A percentile compares a stretch with the other conserved stretches of the same genome.
phyloP scores from a whole-genome alignment of 2,797 vertebrate genomes.

The Lepus oiostolus region DNA sequence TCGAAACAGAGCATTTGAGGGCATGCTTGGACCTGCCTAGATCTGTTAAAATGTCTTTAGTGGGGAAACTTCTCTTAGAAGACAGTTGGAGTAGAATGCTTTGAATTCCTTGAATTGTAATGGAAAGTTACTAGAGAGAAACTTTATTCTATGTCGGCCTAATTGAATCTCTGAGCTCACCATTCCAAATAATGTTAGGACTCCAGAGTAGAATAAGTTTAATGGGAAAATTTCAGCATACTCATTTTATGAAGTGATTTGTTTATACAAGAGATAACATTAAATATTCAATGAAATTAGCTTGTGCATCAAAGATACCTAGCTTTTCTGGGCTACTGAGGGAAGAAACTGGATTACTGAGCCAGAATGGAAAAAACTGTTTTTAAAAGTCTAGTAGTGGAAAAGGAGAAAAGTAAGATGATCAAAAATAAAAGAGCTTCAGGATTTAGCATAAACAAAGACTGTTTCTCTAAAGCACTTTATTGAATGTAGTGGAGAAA shows the following conservation, averaged over 20 bases:
- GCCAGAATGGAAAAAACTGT: background rate
- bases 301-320: background rate
- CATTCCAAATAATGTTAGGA: background rate
- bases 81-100: slow-evolving; percentile 35
- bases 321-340: background rate
- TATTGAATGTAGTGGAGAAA: background rate
- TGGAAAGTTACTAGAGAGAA: slow-evolving; percentile 46
- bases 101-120: slow-evolving; percentile 55
- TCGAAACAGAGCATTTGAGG: background rate
- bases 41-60: background rate
- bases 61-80: background rate
- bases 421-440: background rate
- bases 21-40: background rate
- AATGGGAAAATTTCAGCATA: background rate
- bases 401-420: background rate
- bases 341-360: background rate
- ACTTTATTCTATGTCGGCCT: background rate
- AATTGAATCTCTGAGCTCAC: slow-evolving; percentile 8
- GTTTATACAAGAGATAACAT: background rate
- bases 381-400: background rate
- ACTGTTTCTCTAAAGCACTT: background rate
- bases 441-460: background rate
- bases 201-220: background rate
- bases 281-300: slow-evolving; percentile 19
- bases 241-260: background rate